Evolutionary conservation across 1,140 invertebrate genomes (phyloP).

Genomic region (Battus philenor): DNA sequence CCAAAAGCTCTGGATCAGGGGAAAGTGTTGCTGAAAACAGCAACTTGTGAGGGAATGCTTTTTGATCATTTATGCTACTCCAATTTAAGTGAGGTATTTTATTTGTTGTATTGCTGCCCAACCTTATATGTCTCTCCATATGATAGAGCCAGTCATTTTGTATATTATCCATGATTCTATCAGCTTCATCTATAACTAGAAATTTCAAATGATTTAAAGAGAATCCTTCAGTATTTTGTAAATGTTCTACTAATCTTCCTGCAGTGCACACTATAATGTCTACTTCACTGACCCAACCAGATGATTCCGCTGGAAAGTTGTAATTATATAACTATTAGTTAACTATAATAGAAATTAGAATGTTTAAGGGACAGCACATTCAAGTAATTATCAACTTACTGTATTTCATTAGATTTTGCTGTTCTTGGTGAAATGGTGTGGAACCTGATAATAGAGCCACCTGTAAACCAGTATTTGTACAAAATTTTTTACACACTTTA

Average conservation of each 20-base stretch:
- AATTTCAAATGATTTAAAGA: conserved; percentile 86
- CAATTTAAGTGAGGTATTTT: conserved; percentile 65
- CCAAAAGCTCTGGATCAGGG: conserved; percentile 96
- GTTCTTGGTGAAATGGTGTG: conserved; percentile 84
- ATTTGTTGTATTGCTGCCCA: conserved; percentile 54
- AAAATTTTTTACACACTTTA: conserved; percentile 87
- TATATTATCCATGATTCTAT: conserved; percentile 92
- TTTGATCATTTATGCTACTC: conserved; percentile 62
- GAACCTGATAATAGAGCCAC: conserved; percentile 85
- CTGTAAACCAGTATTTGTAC: conserved; percentile 82
- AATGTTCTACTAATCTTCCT: conserved; percentile 94
- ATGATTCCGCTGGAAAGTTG: conserved; percentile 1
- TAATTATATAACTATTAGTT: conserved; percentile 13
- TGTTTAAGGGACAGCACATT: no score
- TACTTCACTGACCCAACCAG: conserved; percentile 77
- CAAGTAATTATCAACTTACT: no score
- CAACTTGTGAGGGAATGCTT: conserved; percentile 88
- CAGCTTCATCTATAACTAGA: conserved; percentile 97
- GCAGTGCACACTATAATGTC: conserved; percentile 97
- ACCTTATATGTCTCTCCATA: conserved; percentile 78
- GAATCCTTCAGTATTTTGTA: conserved; percentile 92
- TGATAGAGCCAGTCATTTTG: conserved; percentile 93
- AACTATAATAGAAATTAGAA: no score
- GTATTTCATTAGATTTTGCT: conserved; percentile 82
- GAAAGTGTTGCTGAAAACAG: conserved; percentile 97